Evolutionary conservation across 2,113 vertebrate species (phyloP), one percentile per base, ranked within the genome.

Genomic region (Tachysurus vachellii): DNA sequence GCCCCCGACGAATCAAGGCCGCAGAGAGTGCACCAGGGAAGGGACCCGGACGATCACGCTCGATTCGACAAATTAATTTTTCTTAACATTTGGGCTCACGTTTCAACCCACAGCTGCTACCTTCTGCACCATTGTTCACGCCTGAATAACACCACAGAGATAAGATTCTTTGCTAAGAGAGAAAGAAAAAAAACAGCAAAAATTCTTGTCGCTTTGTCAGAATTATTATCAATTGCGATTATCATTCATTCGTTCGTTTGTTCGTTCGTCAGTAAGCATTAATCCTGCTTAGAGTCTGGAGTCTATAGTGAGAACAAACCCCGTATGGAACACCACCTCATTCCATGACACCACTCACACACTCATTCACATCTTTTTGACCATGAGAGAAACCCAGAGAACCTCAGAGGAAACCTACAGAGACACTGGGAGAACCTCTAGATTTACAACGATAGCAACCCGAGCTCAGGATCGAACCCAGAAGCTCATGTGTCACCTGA

Each of bases 151-250:
- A 31, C 26, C 11, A 26, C 66, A 36, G 61, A 85, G 87, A 89
- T 75, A 83, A 42, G 83, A 80, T 86, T 88, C 89, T 86, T 80
- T 70, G 59, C 71, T 84, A 70, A 53, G 23, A 82, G 83, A 83
- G 42, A 59, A 50, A 61, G 36, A 12, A 36, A 42, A 42, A 80
- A 59, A 42, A 11, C 17, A 36, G 19, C 36, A 16, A 12, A 4
- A 36, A 36, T 54, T 5, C 77, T 36, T 59, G 17, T 31, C 12
- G 6, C 28, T 42, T 80, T 59, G 8, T 17, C 7, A 10, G 17
- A 5, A 42, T 17, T 19, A 14, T 80, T 36, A 80, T 59, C 31
- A 12, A 54, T 10, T 56, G 53, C 28, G 17, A 1, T 1, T n/a
- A n/a, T 26, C 19, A 47, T 23, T 47, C 10, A 53, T 61, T 31